Evolutionary conservation across 2,797 vertebrate genomes (phyloP), one percentile per base, ranked within the genome.

Genomic region (Takifugu ocellatus): DNA sequence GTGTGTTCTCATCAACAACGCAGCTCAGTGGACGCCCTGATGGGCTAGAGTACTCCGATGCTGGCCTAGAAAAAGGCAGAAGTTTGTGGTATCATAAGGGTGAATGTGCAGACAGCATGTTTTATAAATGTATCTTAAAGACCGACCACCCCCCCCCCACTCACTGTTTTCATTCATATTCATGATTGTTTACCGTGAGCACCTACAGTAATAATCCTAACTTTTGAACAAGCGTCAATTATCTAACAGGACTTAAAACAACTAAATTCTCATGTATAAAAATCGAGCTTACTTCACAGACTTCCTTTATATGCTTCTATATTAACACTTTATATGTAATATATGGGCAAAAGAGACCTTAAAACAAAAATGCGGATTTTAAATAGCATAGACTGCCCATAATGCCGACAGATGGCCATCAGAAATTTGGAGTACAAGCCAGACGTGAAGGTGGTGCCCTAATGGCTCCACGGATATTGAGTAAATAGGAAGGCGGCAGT

Each of bases 1-100:
- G 94, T 0, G 94, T 96, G 88, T 97, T 97, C 83, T 96, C 94
- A 3, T 97, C 95, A 78, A 94, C 95, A 54, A 97, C 90, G 24
- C 95, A 97, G 89, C 95, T 96, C 70, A 95, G 90, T 0, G 95
- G 95, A 60, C 95, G 88, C 45, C 95, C 94, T 12, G 87, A 89
- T 3, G 95, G 95, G 80, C 95, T 96, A 63, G 94, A 96, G 88
- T 96, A 97, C 81, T 97, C 95, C 0, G 94, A 95, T 0, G 95
- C 95, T 0, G 95, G 95, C 78, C 95, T 96, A 77, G 16, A 39
- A 43, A 47, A 11, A 67, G 24, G 2, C 56, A 24, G 54, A 24
- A 25, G 33, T 14, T 42, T 3, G 7, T 9, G 17, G 33, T n/a
- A 12, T 51, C 56, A 44, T 5, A 6, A 2, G 5, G 6, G 4